Percentiles rank a stretch among this genome's conserved stretches.
phyloP scores from a whole-genome alignment of 2,888 invertebrate species.

The Periphyllus acericola region DNA sequence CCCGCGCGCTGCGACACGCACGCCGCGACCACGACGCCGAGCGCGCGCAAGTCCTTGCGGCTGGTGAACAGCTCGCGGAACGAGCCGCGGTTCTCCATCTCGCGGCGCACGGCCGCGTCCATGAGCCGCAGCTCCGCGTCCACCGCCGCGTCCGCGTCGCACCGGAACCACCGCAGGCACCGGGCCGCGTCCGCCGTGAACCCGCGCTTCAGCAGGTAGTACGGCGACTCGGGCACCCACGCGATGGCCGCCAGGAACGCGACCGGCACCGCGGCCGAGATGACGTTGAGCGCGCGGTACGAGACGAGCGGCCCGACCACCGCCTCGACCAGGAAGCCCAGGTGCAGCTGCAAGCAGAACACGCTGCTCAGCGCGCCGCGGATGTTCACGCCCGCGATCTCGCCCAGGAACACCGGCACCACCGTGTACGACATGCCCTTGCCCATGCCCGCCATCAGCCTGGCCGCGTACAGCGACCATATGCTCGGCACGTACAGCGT shows the following conservation, averaged over 20 bases:
- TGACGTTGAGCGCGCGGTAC: conserved; percentile 66
- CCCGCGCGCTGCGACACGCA: conserved; percentile 63
- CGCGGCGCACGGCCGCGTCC: conserved; percentile 54
- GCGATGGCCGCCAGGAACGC: conserved; percentile 69
- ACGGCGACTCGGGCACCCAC: conserved; percentile 70
- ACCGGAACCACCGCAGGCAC: conserved; percentile 37
- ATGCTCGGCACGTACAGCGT: conserved; percentile 66
- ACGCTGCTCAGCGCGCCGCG: conserved; percentile 65
- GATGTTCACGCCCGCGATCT: conserved; percentile 64
- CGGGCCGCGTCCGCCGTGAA: conserved; percentile 66
- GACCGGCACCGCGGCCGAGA: conserved; percentile 68
- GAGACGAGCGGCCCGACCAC: conserved; percentile 63
- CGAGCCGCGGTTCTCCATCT: conserved; percentile 64
- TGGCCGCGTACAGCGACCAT: conserved; percentile 64
- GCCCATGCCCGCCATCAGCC: conserved; percentile 65
- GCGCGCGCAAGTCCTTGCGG: conserved; percentile 63
- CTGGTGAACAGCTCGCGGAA: conserved; percentile 63
- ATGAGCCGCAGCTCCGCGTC: conserved; percentile 56
- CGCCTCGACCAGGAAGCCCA: conserved; percentile 65
- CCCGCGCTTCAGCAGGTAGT: conserved; percentile 72
- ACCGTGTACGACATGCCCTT: conserved; percentile 65
- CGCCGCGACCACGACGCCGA: conserved; percentile 63
- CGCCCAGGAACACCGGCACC: conserved; percentile 65
- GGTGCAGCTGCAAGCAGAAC: conserved; percentile 64
- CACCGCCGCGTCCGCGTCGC: not conserved